phyloP scores from a whole-genome alignment of 2,888 invertebrate genomes.

The Oegoconia quadripuncta region DNA sequence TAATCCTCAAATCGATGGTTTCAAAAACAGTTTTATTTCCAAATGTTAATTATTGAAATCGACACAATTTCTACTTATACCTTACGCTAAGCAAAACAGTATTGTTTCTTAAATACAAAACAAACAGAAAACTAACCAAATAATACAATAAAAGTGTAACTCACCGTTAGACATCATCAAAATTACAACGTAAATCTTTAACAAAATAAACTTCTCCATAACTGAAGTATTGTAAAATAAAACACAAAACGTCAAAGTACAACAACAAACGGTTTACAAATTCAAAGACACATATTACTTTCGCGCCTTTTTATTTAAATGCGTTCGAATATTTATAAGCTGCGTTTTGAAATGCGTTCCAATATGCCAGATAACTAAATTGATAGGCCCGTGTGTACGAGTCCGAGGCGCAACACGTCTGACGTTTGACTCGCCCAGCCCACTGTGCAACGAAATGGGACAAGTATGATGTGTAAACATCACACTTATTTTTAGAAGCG shows the following conservation, averaged over 20 bases:
- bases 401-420: constrained; percentile 39
- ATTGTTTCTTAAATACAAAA: constrained; percentile 1
- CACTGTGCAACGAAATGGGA: constrained; percentile 46
- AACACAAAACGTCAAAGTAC: constrained; percentile 26
- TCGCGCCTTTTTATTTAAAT: constrained; percentile 44
- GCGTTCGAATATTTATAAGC: constrained; percentile 33
- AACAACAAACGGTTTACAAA: constrained; percentile 30
- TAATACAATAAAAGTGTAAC: neutral
- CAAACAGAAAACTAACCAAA: neutral
- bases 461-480: constrained; percentile 49
- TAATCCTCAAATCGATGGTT: too few relatives aligned
- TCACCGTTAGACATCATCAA: constrained; percentile 5
- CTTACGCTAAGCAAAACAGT: too few relatives aligned
- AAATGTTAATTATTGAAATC: too few relatives aligned
- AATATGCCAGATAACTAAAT: neutral
- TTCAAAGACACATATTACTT: constrained; percentile 46
- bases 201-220: constrained; percentile 16
- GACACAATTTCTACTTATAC: too few relatives aligned
- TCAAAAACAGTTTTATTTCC: too few relatives aligned
- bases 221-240: constrained; percentile 10
- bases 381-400: constrained; percentile 29
- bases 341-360: constrained; percentile 26
- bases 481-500: constrained; percentile 57
- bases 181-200: neutral
- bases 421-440: constrained; percentile 36